Conservation (phyloP, 2,113 vertebrate species). For the Sprattus sprattus region DNA sequence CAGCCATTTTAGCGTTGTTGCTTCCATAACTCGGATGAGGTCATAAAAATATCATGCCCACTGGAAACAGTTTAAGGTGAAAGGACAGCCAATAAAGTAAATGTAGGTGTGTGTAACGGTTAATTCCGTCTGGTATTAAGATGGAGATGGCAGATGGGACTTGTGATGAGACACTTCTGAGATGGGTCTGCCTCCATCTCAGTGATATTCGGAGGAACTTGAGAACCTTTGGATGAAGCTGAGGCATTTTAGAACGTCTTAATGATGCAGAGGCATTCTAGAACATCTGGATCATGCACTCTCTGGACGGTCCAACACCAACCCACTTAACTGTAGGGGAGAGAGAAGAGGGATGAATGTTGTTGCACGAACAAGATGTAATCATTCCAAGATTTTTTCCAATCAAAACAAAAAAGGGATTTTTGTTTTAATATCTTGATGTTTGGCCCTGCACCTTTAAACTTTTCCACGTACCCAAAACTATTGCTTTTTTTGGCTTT, state of each 20-base stretch:
- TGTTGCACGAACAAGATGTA: neutral
- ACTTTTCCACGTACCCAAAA: no score
- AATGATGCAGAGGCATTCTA: slow-evolving; percentile 53
- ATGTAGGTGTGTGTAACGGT: neutral
- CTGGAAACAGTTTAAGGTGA: neutral
- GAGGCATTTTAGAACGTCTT: neutral
- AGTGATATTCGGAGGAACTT: neutral
- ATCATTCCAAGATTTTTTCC: no score
- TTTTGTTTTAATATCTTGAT: neutral
- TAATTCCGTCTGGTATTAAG: neutral
- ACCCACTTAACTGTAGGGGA: slow-evolving; percentile 91
- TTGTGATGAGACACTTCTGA: neutral
- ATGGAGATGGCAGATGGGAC: neutral
- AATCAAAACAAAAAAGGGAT: neutral
- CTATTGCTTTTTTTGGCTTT: neutral
- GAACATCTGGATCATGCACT: slow-evolving; percentile 98
- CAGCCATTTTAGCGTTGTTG: neutral
- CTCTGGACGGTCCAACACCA: slow-evolving; percentile 95
- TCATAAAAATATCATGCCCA: neutral
- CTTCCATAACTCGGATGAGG: neutral
- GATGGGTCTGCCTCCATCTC: neutral
- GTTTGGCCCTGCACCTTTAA: neutral
- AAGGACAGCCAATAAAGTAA: neutral
- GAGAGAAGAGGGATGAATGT: slow-evolving; percentile 33
- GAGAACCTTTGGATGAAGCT: neutral